Base-by-base conservation (phyloP, 2,888 invertebrate genomes). In the Heteromurus nitidus region DNA sequence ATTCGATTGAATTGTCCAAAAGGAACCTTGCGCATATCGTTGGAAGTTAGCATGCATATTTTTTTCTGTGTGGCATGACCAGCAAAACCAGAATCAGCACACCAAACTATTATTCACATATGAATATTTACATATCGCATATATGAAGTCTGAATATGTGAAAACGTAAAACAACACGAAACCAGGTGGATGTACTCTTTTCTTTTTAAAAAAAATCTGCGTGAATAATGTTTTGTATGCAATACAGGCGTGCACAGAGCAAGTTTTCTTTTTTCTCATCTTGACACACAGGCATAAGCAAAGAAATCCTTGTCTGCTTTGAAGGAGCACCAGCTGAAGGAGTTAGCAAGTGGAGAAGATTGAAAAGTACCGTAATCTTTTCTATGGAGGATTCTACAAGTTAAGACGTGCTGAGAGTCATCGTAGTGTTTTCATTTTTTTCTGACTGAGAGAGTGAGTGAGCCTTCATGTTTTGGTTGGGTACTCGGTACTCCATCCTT, bases 141-240 rank as follows among this genome's bases (percentile, higher is more conserved):
- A 31, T 75, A 64, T 18, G 42, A 55, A 58, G 50, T 50, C 30
- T 22, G 28, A 60, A 36, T 13, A 30, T 22, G n/a, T 20, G n/a
- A 47, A 13, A 68, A 44, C 64, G 42, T 42, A 36, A 58, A 67
- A 70, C 22, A 65, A 64, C 22, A 76, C 44, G 26, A 67, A 70
- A 80, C 72, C 80, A 80, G 80, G 70, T 80, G 80, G 80, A 80
- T 80, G 72, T 70, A 73, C 72, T 80, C 72, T 65, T 80, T 80
- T 42, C 42, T 73, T 53, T 67, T n/a, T n/a, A n/a, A 47, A 79
- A 79, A 80, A 72, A 70, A 53, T 79, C 80, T 80, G 65, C 67
- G 80, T 80, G 65, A 79, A 79, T 55, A 79, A 79, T 72, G 65
- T 67, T 72, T 72, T 67, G 65, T 72, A 60, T 72, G 69, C 50